Conservation (phyloP, 2,797 vertebrate species). For the Takifugu ocellatus region DNA sequence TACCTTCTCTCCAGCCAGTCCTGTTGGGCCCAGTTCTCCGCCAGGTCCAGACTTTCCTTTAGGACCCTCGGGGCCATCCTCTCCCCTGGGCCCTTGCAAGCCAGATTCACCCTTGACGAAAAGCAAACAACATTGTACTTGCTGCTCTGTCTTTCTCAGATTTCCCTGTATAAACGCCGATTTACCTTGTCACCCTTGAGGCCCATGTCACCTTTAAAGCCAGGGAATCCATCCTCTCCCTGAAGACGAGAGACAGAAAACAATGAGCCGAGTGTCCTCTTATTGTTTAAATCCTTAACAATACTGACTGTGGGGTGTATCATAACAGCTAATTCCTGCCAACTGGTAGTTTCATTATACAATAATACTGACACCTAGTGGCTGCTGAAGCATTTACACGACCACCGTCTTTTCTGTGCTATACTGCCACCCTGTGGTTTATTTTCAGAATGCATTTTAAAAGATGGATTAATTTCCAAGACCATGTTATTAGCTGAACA, state of each 20-base stretch:
- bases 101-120: constrained; percentile 72
- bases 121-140: background rate
- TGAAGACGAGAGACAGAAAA: constrained; percentile 52
- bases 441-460: constrained; percentile 39
- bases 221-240: constrained; percentile 98
- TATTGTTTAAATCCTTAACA: constrained; percentile 1
- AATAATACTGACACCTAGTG: constrained; percentile 65
- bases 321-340: background rate
- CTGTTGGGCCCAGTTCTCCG: constrained; percentile 86
- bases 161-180: constrained; percentile 10
- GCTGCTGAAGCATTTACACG: constrained; percentile 9
- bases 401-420: background rate
- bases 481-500: too few species aligned
- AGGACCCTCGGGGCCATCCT: constrained; percentile 96
- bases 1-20: constrained; percentile 93
- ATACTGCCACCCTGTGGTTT: constrained; percentile 64
- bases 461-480: background rate
- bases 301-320: background rate
- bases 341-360: background rate
- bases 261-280: constrained; percentile 1
- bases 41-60: constrained; percentile 91
- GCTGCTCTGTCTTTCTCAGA: background rate
- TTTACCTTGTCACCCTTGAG: constrained; percentile 94
- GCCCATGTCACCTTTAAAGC: constrained; percentile 99
- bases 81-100: constrained; percentile 82